These are phyloP conservation scores for Dinoponera quadriceps DNA, from an alignment of 1,140 invertebrate species.

Conservation along the genomic window DNA sequence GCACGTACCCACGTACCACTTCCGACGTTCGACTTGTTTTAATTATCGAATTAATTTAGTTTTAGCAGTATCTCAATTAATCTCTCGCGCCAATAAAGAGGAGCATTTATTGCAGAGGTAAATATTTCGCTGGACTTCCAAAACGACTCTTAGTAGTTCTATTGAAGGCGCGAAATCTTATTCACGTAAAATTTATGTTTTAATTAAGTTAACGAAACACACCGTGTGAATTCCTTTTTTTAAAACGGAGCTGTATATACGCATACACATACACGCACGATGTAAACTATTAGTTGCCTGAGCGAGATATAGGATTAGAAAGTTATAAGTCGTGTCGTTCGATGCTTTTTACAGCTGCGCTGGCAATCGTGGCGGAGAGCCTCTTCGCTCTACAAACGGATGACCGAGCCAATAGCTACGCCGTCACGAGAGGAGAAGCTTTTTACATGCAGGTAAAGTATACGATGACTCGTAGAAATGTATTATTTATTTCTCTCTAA, in stretches of 20 bases:
- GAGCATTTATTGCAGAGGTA: too few relatives aligned
- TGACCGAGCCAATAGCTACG: slow-evolving; percentile 90
- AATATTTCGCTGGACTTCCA: too few relatives aligned
- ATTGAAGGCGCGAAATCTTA: too few relatives aligned
- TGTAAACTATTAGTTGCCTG: background rate
- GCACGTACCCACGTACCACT: background rate
- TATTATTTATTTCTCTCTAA: background rate
- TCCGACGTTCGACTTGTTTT: background rate
- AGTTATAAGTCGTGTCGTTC: slow-evolving; percentile 20
- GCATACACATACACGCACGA: too few relatives aligned
- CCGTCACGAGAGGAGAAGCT: slow-evolving; percentile 91
- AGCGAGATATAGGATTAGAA: background rate
- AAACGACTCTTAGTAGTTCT: too few relatives aligned
- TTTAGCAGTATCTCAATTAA: too few relatives aligned
- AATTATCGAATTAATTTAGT: too few relatives aligned
- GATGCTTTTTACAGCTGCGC: slow-evolving; percentile 88
- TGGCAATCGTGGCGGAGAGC: slow-evolving; percentile 91
- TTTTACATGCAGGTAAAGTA: slow-evolving; percentile 93
- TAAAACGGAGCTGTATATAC: background rate
- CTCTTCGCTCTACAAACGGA: slow-evolving; percentile 94
- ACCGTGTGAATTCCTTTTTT: too few relatives aligned
- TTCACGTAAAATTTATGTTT: too few relatives aligned
- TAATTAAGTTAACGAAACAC: too few relatives aligned
- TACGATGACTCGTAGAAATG: background rate
- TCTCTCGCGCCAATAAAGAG: too few relatives aligned